Evolutionary conservation across 2,113 vertebrate genomes (phyloP).

Genomic region (Zosterops borbonicus): DNA sequence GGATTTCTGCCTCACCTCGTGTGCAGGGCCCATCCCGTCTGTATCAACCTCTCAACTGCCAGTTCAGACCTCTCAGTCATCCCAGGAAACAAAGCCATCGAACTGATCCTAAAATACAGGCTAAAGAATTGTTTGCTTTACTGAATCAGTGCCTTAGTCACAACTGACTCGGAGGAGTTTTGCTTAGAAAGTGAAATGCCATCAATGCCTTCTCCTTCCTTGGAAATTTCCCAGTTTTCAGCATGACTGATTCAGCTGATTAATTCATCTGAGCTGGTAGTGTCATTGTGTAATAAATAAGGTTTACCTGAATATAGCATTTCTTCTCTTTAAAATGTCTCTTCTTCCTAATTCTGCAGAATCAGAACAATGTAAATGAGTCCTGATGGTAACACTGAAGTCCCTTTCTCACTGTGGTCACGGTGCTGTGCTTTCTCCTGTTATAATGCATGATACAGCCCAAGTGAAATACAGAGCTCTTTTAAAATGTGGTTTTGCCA

Average conservation of each 20-base stretch:
- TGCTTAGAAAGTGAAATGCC: constrained; percentile 27
- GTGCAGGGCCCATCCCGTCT: background rate
- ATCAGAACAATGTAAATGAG: background rate
- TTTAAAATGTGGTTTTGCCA: background rate
- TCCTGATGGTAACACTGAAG: background rate
- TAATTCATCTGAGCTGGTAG: constrained; percentile 6
- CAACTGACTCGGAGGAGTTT: constrained; percentile 32
- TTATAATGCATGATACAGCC: background rate
- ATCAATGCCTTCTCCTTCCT: background rate
- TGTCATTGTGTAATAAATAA: background rate
- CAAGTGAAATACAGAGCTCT: background rate
- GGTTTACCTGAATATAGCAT: background rate
- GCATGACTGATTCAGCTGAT: constrained; percentile 21
- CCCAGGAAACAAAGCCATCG: background rate
- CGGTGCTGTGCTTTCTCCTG: background rate
- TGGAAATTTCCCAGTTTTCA: constrained; percentile 32
- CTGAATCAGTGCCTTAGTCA: constrained; percentile 60
- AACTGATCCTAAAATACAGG: background rate
- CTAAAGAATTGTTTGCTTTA: background rate
- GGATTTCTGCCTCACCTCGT: background rate
- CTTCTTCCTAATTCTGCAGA: background rate
- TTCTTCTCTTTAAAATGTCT: background rate
- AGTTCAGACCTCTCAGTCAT: background rate
- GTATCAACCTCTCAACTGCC: background rate
- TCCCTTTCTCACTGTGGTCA: background rate